Evolutionary conservation across 1,140 invertebrate genomes (phyloP).

Genomic region (Cardiocondyla obscurior): DNA sequence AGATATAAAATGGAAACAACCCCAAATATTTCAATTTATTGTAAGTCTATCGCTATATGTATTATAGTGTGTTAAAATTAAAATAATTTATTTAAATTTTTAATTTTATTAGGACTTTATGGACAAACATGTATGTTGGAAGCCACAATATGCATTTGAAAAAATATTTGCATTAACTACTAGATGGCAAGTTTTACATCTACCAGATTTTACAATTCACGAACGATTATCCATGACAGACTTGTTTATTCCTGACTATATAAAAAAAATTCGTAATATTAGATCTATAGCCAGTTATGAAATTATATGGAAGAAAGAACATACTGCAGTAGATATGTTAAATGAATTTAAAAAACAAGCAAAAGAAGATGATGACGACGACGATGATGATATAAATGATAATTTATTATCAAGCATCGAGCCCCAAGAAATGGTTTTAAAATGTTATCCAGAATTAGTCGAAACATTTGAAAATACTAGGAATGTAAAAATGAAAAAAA

Average conservation of each 20-base stretch:
- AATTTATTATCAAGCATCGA: slow-evolving; percentile 86
- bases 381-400: slow-evolving; percentile 76
- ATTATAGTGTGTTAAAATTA: background rate
- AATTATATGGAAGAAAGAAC: slow-evolving; percentile 87
- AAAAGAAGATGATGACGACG: slow-evolving; percentile 68
- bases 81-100: slow-evolving; percentile 12
- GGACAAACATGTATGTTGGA: slow-evolving; percentile 88
- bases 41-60: slow-evolving; percentile 75
- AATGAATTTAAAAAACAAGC: slow-evolving; percentile 83
- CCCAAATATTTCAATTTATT: slow-evolving; percentile 88
- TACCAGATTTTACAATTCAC: slow-evolving; percentile 70
- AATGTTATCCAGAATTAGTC: slow-evolving; percentile 88
- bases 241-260: slow-evolving; percentile 82
- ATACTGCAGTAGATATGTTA: slow-evolving; percentile 84
- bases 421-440: slow-evolving; percentile 86
- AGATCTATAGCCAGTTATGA: slow-evolving; percentile 88
- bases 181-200: slow-evolving; percentile 87
- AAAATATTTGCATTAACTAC: slow-evolving; percentile 91
- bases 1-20: slow-evolving; percentile 86
- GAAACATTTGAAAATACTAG: slow-evolving; percentile 86
- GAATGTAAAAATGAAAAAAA: slow-evolving; percentile 84
- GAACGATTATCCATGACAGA: slow-evolving; percentile 62
- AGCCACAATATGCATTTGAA: slow-evolving; percentile 89
- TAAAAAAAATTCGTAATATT: slow-evolving; percentile 87
- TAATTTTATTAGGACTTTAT: slow-evolving; percentile 86